These are phyloP conservation scores for Callithrix jacchus DNA, from an alignment of 2,113 vertebrate species.

Conservation along the genomic window DNA sequence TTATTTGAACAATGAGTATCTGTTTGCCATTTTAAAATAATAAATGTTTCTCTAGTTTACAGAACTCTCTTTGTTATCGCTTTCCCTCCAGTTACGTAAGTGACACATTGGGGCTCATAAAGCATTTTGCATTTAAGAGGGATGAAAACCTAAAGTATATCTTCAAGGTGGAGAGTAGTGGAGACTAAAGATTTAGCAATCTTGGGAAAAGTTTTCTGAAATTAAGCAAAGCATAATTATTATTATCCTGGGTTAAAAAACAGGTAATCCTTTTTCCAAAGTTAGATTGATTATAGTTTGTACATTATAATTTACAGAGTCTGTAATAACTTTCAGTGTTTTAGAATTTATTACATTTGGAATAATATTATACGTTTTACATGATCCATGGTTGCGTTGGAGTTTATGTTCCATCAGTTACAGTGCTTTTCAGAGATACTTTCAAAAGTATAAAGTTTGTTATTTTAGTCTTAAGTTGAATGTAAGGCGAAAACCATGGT, in stretches of 20 bases:
- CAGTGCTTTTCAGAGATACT: neutral
- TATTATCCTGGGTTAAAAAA: neutral
- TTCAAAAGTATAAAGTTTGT: neutral
- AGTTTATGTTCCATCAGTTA: neutral
- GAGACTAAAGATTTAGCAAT: neutral
- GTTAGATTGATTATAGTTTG: neutral
- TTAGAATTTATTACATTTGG: neutral
- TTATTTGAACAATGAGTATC: slow-evolving; percentile 34
- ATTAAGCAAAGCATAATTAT: neutral
- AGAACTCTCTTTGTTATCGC: neutral
- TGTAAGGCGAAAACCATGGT: neutral
- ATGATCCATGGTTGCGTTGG: neutral
- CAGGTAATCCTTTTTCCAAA: slow-evolving; percentile 43
- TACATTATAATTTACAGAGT: neutral
- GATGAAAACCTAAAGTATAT: neutral
- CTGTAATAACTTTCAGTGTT: neutral
- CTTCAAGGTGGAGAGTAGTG: neutral
- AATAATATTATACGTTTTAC: neutral
- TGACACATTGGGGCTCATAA: neutral
- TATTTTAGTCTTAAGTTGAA: neutral
- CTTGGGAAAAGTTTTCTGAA: neutral
- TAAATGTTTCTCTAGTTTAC: neutral
- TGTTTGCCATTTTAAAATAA: neutral
- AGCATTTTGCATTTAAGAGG: slow-evolving; percentile 28
- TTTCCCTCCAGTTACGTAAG: neutral